Conservation (phyloP, 2,113 vertebrate genomes). For the Hippocampus barbouri region DNA sequence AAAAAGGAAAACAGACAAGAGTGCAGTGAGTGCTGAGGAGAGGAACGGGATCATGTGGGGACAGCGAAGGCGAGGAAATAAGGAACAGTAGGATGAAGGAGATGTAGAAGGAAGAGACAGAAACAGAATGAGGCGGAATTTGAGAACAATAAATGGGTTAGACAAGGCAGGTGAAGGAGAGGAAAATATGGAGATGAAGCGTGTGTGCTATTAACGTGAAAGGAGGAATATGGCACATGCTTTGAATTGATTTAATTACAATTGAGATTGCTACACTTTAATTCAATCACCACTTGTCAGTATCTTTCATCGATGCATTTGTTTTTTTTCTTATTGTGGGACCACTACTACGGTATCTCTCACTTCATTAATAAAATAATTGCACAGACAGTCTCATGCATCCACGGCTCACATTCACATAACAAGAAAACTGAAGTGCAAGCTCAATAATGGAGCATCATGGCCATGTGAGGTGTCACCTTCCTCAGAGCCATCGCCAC, state of each 20-base stretch:
- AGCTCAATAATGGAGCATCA: no score
- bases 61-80: slow-evolving; percentile 20
- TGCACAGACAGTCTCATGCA: no score
- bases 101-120: background rate
- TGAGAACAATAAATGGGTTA: slow-evolving; percentile 2
- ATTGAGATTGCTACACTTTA: background rate
- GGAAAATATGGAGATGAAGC: background rate
- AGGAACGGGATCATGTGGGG: slow-evolving; percentile 11
- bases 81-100: background rate
- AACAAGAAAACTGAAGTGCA: no score
- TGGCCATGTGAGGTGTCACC: no score
- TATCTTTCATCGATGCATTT: background rate
- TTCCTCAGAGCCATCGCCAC: no score
- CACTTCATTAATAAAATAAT: no score
- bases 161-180: background rate
- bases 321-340: background rate
- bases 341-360: background rate
- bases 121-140: background rate
- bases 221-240: background rate
- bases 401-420: no score
- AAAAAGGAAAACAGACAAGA: slow-evolving; percentile 44
- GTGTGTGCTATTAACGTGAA: no score
- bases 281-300: background rate
- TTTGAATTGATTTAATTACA: background rate
- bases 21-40: slow-evolving; percentile 5